Conservation (phyloP, 30 jellyfish, hydroid and myxozoan species). For the Turritopsis rubra region DNA sequence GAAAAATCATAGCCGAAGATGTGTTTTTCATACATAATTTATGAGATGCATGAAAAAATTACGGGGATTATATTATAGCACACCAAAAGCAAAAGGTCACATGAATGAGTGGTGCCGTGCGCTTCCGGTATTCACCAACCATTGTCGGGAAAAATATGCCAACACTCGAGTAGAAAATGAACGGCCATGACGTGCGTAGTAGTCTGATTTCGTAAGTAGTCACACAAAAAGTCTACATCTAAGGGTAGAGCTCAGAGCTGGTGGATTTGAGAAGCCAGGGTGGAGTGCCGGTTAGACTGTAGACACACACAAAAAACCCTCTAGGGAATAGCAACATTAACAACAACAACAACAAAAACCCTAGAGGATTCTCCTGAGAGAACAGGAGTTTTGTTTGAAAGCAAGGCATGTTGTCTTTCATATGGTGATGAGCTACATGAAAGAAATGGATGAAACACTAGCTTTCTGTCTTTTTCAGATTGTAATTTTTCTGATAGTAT, state of each 20-base stretch:
- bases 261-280: neutral
- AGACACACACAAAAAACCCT: neutral
- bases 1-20: neutral
- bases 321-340: neutral
- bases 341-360: neutral
- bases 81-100: too few relatives aligned
- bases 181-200: neutral
- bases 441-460: too few relatives aligned
- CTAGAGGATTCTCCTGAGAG: neutral
- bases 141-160: neutral
- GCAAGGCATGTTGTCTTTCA: too few relatives aligned
- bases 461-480: too few relatives aligned
- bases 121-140: neutral
- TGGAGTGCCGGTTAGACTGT: neutral
- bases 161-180: neutral
- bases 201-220: neutral
- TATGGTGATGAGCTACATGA: too few relatives aligned
- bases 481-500: too few relatives aligned
- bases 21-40: too few relatives aligned
- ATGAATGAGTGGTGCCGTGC: too few relatives aligned
- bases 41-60: too few relatives aligned
- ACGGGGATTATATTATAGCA: too few relatives aligned
- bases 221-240: neutral
- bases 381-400: neutral
- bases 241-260: neutral